Conservation (phyloP, 2,113 vertebrate genomes). For the Cyphomyrus plagiostoma region DNA sequence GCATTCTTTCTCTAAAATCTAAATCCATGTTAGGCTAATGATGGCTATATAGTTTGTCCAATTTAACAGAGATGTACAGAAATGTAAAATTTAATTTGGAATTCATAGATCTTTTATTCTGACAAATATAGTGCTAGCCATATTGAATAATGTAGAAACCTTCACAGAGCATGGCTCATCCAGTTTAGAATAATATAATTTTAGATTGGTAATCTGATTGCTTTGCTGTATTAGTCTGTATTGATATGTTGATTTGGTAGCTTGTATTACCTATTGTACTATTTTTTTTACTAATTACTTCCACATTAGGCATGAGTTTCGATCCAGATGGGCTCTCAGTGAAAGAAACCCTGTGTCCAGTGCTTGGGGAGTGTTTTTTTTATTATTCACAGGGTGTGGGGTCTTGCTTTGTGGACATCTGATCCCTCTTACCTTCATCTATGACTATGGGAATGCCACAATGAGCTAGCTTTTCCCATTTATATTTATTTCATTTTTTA, state of each 20-base stretch:
- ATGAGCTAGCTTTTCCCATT: not conserved
- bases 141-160: not conserved
- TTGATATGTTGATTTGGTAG: slow-evolving; percentile 4
- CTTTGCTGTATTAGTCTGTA: not conserved
- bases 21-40: not conserved
- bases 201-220: not conserved
- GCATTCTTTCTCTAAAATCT: slow-evolving; percentile 19
- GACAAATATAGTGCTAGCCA: not conserved
- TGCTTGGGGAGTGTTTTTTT: not conserved
- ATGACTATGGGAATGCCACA: not conserved
- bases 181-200: not conserved
- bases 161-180: not conserved
- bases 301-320: slow-evolving; percentile 32
- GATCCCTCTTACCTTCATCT: not conserved
- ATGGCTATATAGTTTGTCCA: not conserved
- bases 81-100: not conserved
- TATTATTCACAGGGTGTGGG: not conserved
- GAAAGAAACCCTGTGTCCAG: slow-evolving; percentile 32
- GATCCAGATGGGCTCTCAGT: slow-evolving; percentile 45
- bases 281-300: slow-evolving; percentile 29
- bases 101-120: not conserved
- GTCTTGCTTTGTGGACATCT: not conserved
- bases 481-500: not conserved
- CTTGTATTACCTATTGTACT: slow-evolving; percentile 5
- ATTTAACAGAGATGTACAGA: not conserved